Base-by-base conservation (phyloP, 2,888 invertebrate genomes). In the Fabriciana adippe region DNA sequence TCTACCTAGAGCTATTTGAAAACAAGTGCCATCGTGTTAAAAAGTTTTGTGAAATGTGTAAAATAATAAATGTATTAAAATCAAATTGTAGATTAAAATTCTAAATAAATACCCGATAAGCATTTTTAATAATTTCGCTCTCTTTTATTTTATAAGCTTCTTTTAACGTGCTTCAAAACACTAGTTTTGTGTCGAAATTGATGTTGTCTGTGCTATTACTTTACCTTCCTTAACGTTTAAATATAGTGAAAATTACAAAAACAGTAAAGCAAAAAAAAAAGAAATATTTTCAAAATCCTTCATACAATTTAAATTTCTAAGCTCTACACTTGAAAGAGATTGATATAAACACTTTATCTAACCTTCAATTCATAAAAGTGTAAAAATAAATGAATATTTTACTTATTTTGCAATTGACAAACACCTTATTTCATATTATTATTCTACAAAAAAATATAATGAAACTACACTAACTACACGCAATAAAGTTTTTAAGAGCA, bases 401-500 rank as follows among this genome's bases (percentile, higher is more conserved):
- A 18, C 18, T 14, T 8, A 15, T 4, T 50, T 35, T 60, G 18
- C 60, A 51, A 60, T 41, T 53, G 35, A 50, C 31, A 47, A 26
- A 59, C 15, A n/a, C 35, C 35, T 41, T 15, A 48, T 15, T 47
- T n/a, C 26, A 48, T 26, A 41, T 55, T 62, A 55, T 41, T 64
- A 45, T 69, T 64, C 55, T 47, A 26, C n/a, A 26, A n/a, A 67
- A 61, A 67, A 35, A 57, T 55, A 15, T 57, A 68, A 64, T 67
- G 64, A 79, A 80, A 81, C 79, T 15, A 61, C 79, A 72, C 78
- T 75, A 56, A 81, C 77, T 48, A 59, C 48, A 79, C 80, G 80
- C 75, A 80, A 83, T 84, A 83, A 85, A 82, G 78, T 64, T 76
- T 76, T 75, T 79, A 80, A 85, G 81, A 80, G 79, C 81, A 79